phyloP scores from a whole-genome alignment of 2,888 invertebrate genomes.

The Torymus texanus region DNA sequence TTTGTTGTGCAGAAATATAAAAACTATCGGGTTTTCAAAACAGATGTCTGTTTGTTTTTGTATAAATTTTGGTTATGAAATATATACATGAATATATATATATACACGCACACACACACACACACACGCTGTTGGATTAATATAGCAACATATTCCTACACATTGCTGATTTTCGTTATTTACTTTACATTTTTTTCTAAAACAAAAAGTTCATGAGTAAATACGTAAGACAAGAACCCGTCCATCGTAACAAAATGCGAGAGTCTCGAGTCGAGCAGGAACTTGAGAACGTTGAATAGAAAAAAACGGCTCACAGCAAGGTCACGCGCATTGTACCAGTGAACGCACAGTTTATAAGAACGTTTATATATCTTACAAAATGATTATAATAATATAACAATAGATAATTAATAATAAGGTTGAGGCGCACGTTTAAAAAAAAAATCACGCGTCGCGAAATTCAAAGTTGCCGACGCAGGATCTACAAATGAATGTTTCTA shows the following conservation, averaged over 20 bases:
- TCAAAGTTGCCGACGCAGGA: conserved; percentile 43
- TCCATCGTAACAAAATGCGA: conserved; percentile 58
- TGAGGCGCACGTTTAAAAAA: conserved; percentile 38
- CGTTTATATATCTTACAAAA: conserved; percentile 57
- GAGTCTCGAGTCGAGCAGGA: conserved; percentile 58
- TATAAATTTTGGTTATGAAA: too few relatives aligned
- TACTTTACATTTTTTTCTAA: not conserved
- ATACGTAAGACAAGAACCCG: conserved; percentile 53
- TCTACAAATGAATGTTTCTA: too few relatives aligned
- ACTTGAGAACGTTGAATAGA: conserved; percentile 57
- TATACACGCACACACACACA: too few relatives aligned
- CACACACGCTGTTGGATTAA: too few relatives aligned
- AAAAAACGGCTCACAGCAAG: conserved; percentile 54
- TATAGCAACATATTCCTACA: too few relatives aligned
- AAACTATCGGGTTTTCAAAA: too few relatives aligned
- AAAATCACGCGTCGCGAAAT: conserved; percentile 45
- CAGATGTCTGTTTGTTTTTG: too few relatives aligned
- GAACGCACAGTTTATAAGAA: conserved; percentile 53
- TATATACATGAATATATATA: too few relatives aligned
- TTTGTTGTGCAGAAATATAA: too few relatives aligned
- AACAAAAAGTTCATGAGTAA: conserved; percentile 54
- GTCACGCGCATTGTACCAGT: conserved; percentile 53
- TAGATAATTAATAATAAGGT: conserved; percentile 44
- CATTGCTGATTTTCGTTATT: too few relatives aligned
- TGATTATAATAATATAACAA: conserved; percentile 55